Conservation (phyloP, 2,113 vertebrate genomes). For the Bettongia penicillata region DNA sequence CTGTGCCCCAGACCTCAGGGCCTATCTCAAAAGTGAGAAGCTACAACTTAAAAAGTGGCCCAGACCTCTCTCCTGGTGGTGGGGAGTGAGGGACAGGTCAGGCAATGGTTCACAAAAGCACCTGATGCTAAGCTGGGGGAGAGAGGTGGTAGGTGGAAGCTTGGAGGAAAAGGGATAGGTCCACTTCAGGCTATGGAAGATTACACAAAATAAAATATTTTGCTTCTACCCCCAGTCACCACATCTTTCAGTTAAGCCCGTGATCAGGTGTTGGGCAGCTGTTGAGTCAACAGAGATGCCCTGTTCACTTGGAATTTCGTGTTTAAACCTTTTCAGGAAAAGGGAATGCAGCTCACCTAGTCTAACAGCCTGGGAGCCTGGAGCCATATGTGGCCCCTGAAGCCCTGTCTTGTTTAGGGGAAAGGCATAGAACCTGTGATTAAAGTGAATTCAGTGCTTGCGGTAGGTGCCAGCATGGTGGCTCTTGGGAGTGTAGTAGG, state of each 20-base stretch:
- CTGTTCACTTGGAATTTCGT: not conserved
- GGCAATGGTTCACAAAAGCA: not conserved
- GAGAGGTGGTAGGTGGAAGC: not conserved
- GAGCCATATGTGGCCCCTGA: not conserved
- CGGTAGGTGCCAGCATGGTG: not conserved
- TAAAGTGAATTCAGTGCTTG: slow-evolving; percentile 66
- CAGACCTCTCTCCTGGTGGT: not conserved
- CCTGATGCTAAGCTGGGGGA: not conserved
- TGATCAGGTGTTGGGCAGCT: not conserved
- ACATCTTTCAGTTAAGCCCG: not conserved
- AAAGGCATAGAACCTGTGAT: not conserved
- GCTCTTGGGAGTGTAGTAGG: not conserved
- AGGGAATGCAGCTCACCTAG: not conserved
- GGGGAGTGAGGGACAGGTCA: not conserved
- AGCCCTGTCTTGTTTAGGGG: not conserved
- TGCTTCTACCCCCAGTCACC: not conserved
- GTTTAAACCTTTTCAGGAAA: not conserved
- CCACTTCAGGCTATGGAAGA: not conserved
- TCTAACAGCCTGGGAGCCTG: not conserved
- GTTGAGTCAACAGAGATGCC: not conserved
- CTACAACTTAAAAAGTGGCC: not conserved
- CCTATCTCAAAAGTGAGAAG: not conserved
- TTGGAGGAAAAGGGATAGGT: not conserved
- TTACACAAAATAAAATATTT: not conserved
- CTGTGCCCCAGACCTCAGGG: not conserved